Evolutionary conservation across 1,140 invertebrate species (phyloP).

Genomic region (Saccostrea echinata): DNA sequence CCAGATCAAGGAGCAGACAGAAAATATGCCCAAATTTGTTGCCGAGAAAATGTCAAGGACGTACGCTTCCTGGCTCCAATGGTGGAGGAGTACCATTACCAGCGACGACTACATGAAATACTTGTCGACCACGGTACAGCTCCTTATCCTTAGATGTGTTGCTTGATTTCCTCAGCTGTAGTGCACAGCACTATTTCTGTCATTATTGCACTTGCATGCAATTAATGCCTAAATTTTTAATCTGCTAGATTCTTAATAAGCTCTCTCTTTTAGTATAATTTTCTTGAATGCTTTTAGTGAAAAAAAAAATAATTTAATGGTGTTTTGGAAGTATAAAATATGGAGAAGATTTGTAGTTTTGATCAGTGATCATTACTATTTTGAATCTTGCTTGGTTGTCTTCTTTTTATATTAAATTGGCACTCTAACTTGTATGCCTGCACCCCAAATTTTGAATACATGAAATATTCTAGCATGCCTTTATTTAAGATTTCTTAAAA

Average conservation of each 20-base stretch:
- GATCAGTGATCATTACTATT: no score
- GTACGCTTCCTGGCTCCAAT: slow-evolving; percentile 77
- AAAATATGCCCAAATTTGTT: slow-evolving; percentile 70
- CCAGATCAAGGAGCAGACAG: slow-evolving; percentile 59
- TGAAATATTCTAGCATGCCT: no score
- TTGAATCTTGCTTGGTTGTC: no score
- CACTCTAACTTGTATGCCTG: no score
- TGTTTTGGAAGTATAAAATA: no score
- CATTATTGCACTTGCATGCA: not conserved
- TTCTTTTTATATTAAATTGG: no score
- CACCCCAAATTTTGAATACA: no score
- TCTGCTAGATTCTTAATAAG: not conserved
- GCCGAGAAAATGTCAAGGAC: slow-evolving; percentile 75
- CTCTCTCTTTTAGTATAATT: not conserved
- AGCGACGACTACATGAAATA: slow-evolving; percentile 80
- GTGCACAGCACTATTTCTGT: not conserved
- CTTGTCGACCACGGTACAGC: slow-evolving; percentile 75
- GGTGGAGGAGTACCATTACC: slow-evolving; percentile 78
- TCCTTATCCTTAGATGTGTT: not conserved
- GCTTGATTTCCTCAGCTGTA: not conserved
- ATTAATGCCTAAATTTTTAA: not conserved
- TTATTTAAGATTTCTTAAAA: no score
- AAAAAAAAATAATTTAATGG: no score
- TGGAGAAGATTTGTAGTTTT: no score
- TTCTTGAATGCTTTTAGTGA: not conserved